A percentile compares a stretch with the other conserved stretches of the same genome.
phyloP scores from a whole-genome alignment of 2,888 invertebrate genomes.

The Troides aeacus region DNA sequence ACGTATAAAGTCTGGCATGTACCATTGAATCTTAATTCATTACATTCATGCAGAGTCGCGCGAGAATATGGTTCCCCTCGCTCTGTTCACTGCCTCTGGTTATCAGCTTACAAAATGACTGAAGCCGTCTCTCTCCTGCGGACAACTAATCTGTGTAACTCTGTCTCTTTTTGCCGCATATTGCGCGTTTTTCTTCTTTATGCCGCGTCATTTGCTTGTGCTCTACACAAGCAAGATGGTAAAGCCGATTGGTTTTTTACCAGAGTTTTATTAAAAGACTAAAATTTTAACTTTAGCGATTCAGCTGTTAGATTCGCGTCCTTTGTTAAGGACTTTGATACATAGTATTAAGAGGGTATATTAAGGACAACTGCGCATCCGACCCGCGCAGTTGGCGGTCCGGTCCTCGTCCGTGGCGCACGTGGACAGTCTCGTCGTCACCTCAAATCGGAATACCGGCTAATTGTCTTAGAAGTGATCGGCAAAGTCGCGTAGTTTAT shows the following conservation, averaged over 20 bases:
- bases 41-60: slow-evolving; percentile 75
- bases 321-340: slow-evolving; percentile 71
- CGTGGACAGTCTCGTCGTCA: slow-evolving; percentile 56
- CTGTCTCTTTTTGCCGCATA: slow-evolving; percentile 69
- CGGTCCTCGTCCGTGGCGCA: slow-evolving; percentile 58
- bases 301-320: slow-evolving; percentile 65
- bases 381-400: slow-evolving; percentile 64
- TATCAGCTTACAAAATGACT: slow-evolving; percentile 79
- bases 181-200: slow-evolving; percentile 79
- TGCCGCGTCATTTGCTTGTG: slow-evolving; percentile 76
- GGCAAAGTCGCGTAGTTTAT: slow-evolving; percentile 45
- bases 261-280: slow-evolving; percentile 36
- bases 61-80: slow-evolving; percentile 79
- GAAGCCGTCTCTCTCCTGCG: slow-evolving; percentile 64
- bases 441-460: slow-evolving; percentile 45
- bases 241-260: slow-evolving; percentile 50
- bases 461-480: slow-evolving; percentile 63
- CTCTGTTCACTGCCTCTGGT: slow-evolving; percentile 74
- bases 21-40: slow-evolving; percentile 78
- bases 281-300: slow-evolving; percentile 41
- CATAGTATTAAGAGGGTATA: slow-evolving; percentile 57
- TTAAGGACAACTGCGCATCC: slow-evolving; percentile 58
- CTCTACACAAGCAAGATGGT: slow-evolving; percentile 63
- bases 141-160: slow-evolving; percentile 58
- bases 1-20: slow-evolving; percentile 57